Evolutionary conservation across 35 echinoderm and acorn worm genomes (phyloP).

Genomic region (Strongylocentrotus purpuratus): DNA sequence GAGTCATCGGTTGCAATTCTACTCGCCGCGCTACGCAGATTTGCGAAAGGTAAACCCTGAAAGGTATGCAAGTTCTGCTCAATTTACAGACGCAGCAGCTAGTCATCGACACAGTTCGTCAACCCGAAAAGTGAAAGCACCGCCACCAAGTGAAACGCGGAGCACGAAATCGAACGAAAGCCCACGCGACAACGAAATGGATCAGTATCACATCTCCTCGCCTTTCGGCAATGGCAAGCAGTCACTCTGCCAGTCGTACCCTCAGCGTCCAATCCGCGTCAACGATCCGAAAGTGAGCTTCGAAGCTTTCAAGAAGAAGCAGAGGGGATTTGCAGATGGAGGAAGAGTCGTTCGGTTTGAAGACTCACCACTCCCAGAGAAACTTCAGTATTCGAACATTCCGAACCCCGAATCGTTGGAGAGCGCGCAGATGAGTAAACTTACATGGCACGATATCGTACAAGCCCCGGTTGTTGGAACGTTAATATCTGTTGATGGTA

Average conservation of each 20-base stretch:
- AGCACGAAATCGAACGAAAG: constrained; percentile 25
- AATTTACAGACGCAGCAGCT: background rate
- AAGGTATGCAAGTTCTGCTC: background rate
- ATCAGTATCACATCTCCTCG: background rate
- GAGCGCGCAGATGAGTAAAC: background rate
- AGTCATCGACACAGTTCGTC: background rate
- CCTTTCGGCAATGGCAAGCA: background rate
- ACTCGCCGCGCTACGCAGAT: background rate
- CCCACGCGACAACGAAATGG: background rate
- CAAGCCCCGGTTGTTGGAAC: background rate
- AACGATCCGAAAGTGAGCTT: background rate
- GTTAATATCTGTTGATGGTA: background rate
- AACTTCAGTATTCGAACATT: background rate
- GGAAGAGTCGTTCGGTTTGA: background rate
- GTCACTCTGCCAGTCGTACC: background rate
- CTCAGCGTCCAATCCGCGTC: background rate
- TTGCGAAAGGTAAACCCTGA: background rate
- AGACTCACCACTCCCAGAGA: constrained; percentile 10
- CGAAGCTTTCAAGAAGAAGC: background rate
- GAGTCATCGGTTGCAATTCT: background rate
- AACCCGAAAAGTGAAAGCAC: background rate
- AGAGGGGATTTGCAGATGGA: background rate
- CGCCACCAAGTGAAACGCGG: constrained; percentile 34
- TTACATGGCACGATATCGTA: constrained; percentile 41
- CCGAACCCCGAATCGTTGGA: background rate